Base-by-base conservation (phyloP, 2,113 vertebrate genomes). In the Prunella fulvescens region DNA sequence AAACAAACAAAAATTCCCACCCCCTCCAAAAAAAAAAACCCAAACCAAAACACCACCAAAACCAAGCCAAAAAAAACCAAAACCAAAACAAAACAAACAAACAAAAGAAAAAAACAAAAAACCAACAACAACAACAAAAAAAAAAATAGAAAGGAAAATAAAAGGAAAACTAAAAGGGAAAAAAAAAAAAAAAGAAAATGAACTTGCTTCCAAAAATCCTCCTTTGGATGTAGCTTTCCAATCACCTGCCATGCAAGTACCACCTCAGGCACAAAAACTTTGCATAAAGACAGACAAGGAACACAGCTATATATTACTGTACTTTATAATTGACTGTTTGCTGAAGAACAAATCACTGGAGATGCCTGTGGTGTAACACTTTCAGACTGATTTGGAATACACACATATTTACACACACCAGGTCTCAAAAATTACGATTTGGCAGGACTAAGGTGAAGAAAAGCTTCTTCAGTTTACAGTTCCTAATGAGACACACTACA, bases 381-480 rank as follows among this genome's bases (percentile, higher is more conserved):
- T 98, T 98, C 98, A 98, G 98, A 98, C 98, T 98, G 98, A 98
- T 98, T 98, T 97, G 96, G 96, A 98, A 98, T 98, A 98, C 98
- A 98, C 97, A 71, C 89, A 84, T 98, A 98, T 98, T 98, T 98
- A 98, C 97, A 98, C 92, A 83, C 95, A 98, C 88, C 92, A 91
- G 96, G 91, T 96, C 95, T 98, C 95, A 98, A 92, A 96, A 88
- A 83, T 98, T 97, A 98, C 94, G 92, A 95, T 97, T 97, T 96
- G 97, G 96, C 96, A 98, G 97, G 98, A 97, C 96, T 96, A 97
- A 97, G 90, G 58, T 93, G 97, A 97, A 97, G 84, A 97, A 97
- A 97, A 86, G 83, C 91, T 96, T 97, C 94, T 96, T 96, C 92
- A 94, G 86, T 97, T 94, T 92, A 95, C 90, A 98, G 95, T 80